Evolutionary conservation across 1,140 invertebrate species (phyloP).

Genomic region (Cherax destructor): DNA sequence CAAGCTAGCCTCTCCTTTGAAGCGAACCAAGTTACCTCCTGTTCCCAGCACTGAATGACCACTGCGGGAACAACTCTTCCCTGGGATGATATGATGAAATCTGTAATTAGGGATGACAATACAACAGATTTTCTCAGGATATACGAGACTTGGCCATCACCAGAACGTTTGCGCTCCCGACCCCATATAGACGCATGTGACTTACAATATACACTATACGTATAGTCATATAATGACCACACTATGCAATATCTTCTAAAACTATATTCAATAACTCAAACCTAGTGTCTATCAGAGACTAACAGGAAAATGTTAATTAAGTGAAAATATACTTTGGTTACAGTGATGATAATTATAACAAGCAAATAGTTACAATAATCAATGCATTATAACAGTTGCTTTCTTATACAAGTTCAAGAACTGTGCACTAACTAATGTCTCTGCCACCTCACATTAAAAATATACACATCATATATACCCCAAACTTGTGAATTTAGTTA

Average conservation of each 20-base stretch:
- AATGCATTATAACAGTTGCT: slow-evolving; percentile 64
- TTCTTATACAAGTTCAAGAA: slow-evolving; percentile 55
- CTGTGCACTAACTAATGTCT: slow-evolving; percentile 19
- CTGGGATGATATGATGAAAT: background rate
- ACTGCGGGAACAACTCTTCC: too few relatives aligned
- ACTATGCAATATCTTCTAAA: slow-evolving; percentile 62
- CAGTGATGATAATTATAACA: slow-evolving; percentile 67
- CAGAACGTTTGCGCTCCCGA: slow-evolving; percentile 12
- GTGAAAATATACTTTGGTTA: slow-evolving; percentile 68
- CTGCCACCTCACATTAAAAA: background rate
- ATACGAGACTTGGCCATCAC: background rate
- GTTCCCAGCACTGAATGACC: too few relatives aligned
- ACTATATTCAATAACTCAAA: slow-evolving; percentile 67
- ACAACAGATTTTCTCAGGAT: background rate
- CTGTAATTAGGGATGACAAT: background rate
- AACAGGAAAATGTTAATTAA: slow-evolving; percentile 60
- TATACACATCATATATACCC: background rate
- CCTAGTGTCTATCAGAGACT: slow-evolving; percentile 67
- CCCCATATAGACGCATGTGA: slow-evolving; percentile 49
- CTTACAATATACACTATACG: slow-evolving; percentile 51
- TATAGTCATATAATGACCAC: slow-evolving; percentile 67
- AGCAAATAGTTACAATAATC: slow-evolving; percentile 63
- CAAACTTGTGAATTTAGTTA: slow-evolving; percentile 4
- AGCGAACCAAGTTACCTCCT: too few relatives aligned
- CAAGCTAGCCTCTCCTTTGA: too few relatives aligned